Evolutionary conservation across 2,888 invertebrate species (phyloP).

Genomic region (Drosophila kuntzei): DNA sequence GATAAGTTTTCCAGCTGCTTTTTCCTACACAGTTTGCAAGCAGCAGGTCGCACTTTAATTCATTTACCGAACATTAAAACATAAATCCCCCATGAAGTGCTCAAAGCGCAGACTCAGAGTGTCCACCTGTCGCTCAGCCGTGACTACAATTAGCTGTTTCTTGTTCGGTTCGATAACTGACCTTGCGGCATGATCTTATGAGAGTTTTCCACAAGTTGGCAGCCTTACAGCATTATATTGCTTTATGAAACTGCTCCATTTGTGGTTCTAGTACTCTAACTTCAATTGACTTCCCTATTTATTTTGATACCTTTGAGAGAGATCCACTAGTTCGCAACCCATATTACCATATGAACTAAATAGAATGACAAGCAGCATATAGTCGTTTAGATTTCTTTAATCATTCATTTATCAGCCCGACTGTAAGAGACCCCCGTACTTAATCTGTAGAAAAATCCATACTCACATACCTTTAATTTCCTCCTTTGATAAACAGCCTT

Average conservation of each 20-base stretch:
- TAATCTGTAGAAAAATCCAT: no score
- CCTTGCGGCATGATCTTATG: not conserved
- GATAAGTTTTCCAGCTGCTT: not conserved
- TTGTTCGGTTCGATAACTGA: not conserved
- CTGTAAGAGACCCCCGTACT: no score
- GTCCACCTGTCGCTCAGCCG: not conserved
- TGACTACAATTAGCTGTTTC: not conserved
- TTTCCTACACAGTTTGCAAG: not conserved
- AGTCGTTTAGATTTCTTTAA: no score
- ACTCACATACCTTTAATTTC: no score
- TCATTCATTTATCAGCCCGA: no score
- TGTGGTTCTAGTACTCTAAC: not conserved
- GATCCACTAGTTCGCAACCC: no score
- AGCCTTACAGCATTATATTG: not conserved
- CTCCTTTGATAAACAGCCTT: no score
- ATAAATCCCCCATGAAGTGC: constrained; percentile 8
- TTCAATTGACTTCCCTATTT: not conserved
- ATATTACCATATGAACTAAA: no score
- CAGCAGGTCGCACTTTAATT: constrained; percentile 27
- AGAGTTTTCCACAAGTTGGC: not conserved
- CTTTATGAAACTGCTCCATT: not conserved
- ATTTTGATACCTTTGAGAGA: no score
- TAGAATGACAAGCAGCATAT: no score
- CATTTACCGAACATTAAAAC: constrained; percentile 20
- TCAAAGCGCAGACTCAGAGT: not conserved